Percentiles rank a stretch among this genome's conserved stretches.
Evolutionary conservation across 2,888 invertebrate genomes (phyloP).

Genomic region (Temnothorax unifasciatus): DNA sequence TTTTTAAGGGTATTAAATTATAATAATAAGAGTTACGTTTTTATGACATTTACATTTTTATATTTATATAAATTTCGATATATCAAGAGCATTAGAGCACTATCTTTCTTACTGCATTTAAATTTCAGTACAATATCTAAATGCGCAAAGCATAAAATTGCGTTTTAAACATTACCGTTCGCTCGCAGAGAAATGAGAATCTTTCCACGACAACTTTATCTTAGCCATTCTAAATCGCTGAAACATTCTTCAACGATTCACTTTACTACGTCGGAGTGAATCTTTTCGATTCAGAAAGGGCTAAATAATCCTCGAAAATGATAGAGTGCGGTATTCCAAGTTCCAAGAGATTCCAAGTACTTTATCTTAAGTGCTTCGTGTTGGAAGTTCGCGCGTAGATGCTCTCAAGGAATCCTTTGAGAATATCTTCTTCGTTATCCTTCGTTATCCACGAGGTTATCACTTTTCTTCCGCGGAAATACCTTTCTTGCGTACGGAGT

Average conservation of each 20-base stretch:
- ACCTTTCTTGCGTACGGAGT: neutral
- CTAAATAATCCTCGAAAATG: constrained; percentile 22
- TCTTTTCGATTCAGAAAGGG: neutral
- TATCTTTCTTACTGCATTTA: neutral
- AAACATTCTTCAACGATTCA: constrained; percentile 9
- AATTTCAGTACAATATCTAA: neutral
- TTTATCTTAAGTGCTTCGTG: constrained; percentile 3
- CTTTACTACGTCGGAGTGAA: neutral
- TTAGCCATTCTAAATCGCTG: neutral
- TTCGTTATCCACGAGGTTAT: constrained; percentile 14
- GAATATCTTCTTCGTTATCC: constrained; percentile 27
- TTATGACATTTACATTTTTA: neutral
- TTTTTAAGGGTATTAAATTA: neutral
- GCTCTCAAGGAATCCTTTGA: neutral
- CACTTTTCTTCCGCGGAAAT: neutral
- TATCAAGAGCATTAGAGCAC: neutral
- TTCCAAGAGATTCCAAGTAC: neutral
- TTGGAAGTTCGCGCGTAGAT: constrained; percentile 6
- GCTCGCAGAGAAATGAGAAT: neutral
- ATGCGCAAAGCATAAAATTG: neutral
- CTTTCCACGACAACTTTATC: neutral
- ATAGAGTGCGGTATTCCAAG: neutral
- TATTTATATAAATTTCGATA: neutral
- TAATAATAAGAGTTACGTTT: neutral
- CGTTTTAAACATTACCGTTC: neutral